Evolutionary conservation across 2,113 vertebrate species (phyloP), one percentile per base, ranked within the genome.

Genomic region (Gallinago paraguaiae): DNA sequence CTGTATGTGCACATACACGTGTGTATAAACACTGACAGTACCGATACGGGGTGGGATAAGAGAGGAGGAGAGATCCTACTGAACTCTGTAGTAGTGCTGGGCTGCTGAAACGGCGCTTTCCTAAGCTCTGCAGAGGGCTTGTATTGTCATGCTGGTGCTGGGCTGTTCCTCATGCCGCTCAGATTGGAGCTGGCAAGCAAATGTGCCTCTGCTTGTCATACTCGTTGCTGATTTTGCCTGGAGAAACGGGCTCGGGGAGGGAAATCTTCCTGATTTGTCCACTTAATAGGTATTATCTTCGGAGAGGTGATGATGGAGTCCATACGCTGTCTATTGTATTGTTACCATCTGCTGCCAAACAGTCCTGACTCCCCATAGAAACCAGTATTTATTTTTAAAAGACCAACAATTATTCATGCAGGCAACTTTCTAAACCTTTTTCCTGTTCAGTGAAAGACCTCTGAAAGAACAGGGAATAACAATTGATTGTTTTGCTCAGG

Each of bases 181-280:
- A 63, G 71, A 8, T 25, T 67, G 71, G 37, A 83, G 92, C 7
- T 95, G 96, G 80, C 82, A 43, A 59, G 76, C 1, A 30, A 31
- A 68, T 95, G 41, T 82, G 94, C 57, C 93, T 82, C 45, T 74
- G 80, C 92, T 88, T 95, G 90, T 85, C 11, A 1, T 65, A 20
- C 39, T 83, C 65, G 53, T 6, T 92, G 69, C 72, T 68, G 82
- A 65, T 74, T 92, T 86, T 86, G 77, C 74, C 64, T 76, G 46
- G 86, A 51, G 51, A 72, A 65, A 22, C 1, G 0, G 6, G 48
- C 35, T 18, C 51, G 17, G 80, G 72, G 76, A 78, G 65, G 35
- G 72, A 68, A 67, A 59, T 64, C 10, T 74, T 57, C 64, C 25
- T 63, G 43, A 50, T 86, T 67, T 63, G 86, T 81, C 56, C 60